These are phyloP conservation scores for Hiodon tergisus DNA, from an alignment of 2,113 vertebrate genomes.

Conservation along the genomic window DNA sequence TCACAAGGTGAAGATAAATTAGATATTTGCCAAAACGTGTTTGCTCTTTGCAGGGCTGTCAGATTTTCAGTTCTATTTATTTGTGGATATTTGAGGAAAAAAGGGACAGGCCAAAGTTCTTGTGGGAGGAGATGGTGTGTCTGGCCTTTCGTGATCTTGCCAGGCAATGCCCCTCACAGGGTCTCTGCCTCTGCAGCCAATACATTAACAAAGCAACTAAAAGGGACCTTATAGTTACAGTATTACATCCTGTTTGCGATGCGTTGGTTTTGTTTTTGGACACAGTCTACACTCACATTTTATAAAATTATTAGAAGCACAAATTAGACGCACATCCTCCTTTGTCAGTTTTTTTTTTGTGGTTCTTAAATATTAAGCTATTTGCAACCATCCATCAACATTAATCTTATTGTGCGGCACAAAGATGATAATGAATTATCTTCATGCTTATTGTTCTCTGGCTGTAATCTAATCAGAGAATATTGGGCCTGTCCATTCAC, in stretches of 20 bases:
- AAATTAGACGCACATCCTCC: neutral
- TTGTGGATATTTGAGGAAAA: no score
- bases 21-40: no score
- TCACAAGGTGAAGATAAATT: no score
- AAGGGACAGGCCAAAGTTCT: no score
- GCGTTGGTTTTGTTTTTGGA: neutral
- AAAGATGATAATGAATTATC: slow-evolving; percentile 16
- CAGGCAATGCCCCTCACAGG: no score
- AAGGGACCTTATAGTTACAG: neutral
- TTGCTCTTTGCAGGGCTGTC: no score
- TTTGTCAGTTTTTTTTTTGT: neutral
- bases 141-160: no score
- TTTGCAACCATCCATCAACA: neutral
- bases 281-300: neutral
- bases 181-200: no score
- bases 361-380: neutral
- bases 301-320: neutral
- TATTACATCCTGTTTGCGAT: neutral
- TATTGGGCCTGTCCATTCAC: slow-evolving; percentile 1
- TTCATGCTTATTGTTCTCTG: slow-evolving; percentile 12
- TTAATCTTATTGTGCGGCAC: slow-evolving; percentile 10
- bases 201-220: no score
- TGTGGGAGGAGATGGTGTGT: no score
- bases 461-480: slow-evolving; percentile 12
- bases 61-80: no score